Evolutionary conservation across 2,113 vertebrate genomes (phyloP), one percentile per base, ranked within the genome.

Genomic region (Eulemur macaco): DNA sequence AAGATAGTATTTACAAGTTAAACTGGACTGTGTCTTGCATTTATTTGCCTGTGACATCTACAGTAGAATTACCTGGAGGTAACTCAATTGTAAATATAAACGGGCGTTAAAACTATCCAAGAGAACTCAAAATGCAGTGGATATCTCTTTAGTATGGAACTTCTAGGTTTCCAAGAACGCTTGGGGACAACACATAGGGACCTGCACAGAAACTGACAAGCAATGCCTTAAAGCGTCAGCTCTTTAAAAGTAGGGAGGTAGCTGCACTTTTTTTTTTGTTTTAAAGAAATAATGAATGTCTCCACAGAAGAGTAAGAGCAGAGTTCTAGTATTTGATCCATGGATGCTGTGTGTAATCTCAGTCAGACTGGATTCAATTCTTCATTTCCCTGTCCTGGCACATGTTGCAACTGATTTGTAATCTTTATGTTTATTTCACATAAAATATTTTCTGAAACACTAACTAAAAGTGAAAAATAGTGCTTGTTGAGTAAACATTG

Each of bases 21-120:
- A 66, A 11, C 52, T 94, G 71, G 47, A 5, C 52, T 95, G 20
- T 50, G 7, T 82, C 45, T 80, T 69, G 3, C 56, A 71, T 83
- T 78, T 68, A 60, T 64, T 94, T 91, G 25, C 42, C 37, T 58
- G 18, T 92, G 37, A 37, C 50, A 63, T 37, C 23, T 95, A 90
- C 92, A 80, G 23, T 69, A 31, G 64, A 77, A 86, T 37, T 60
- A 17, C n/a, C 39, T 29, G 9, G 6, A 80, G 74, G n/a, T 31
- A 83, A 45, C 23, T n/a, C 73, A 52, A 13, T 37, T 86, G 39
- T 45, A 93, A 66, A 71, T 37, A 78, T 47, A 88, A 89, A 39
- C 20, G 45, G 13, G 56, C 11, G 56, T 42, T 86, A 74, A 84
- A 91, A 34, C n/a, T 93, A 5, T 73, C 31, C 82, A 39, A 69